Base-by-base conservation (phyloP, 2,113 vertebrate species). In the Caracal caracal region DNA sequence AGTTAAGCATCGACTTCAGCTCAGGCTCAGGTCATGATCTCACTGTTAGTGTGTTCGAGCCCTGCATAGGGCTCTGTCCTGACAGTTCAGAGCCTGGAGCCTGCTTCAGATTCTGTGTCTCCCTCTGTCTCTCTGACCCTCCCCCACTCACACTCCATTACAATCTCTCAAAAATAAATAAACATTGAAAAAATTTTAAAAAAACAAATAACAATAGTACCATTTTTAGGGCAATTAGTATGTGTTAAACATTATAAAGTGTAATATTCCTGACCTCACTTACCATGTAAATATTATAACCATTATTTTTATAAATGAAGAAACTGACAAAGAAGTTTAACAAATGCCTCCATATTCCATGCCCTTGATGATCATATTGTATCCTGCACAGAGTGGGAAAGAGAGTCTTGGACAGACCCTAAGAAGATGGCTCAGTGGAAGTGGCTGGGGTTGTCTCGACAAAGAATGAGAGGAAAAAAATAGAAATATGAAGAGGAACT, bases 401-500 rank as follows among this genome's bases (percentile, higher is more conserved):
- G 30, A 37, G 22, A n/a, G 16, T 90, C 82, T 93, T 90, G 56
- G 11, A 85, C 17, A 81, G 56, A 86, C 47, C 24, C 85, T 90
- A 66, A 75, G 15, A 96, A 71, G 19, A 88, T 0, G 24, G 90
- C 30, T 93, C 33, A 40, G 20, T 28, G 4, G 63, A 80, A 63
- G 53, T 73, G 35, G 88, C 43, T 93, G 37, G 78, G 20, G 26
- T 35, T 85, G 43, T 88, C 30, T 47, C 33, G 78, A 85, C 65
- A 93, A 96, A 94, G 22, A 84, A 90, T 68, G 28, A 93, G 43
- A 86, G 22, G 1, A 49, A 79, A 93, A 63, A 66, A 22, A 26
- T 43, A 88, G 40, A 94, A 96, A 86, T 65, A 65, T 11, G 53
- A 51, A 49, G 12, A 93, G 12, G 51, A 94, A 86, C 9, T 94